These are phyloP conservation scores for Danio jaintianensis DNA, from an alignment of 2,797 vertebrate genomes.

Conservation along the genomic window DNA sequence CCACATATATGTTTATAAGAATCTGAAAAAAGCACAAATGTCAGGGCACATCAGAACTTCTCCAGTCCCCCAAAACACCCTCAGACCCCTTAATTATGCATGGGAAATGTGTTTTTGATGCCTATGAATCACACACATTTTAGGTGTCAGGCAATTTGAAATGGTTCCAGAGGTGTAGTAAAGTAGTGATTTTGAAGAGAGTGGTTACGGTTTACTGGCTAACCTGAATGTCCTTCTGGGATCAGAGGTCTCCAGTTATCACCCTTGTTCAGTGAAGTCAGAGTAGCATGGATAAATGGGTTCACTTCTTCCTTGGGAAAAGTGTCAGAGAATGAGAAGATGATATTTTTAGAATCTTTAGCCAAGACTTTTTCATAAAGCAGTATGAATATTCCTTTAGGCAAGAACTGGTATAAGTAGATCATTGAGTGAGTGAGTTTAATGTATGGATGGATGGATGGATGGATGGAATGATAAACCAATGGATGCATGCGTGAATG, in stretches of 20 bases:
- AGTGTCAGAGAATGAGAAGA: not conserved
- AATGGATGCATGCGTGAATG: no score
- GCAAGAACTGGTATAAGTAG: not conserved
- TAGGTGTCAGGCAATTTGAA: not conserved
- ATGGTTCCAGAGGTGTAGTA: not conserved
- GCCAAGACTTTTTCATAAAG: no score
- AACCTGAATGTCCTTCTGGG: conserved; percentile 97
- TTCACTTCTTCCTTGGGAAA: conserved; percentile 84
- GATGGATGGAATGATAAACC: not conserved
- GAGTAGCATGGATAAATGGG: conserved; percentile 88
- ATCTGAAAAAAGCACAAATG: no score
- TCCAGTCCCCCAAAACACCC: no score
- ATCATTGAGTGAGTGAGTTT: not conserved
- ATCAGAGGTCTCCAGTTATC: conserved; percentile 91
- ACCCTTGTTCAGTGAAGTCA: conserved; percentile 89
- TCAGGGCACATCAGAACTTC: no score
- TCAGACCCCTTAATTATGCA: not conserved
- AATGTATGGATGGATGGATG: no score
- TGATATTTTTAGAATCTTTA: no score
- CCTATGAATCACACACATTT: not conserved
- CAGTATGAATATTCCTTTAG: not conserved
- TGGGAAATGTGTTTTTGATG: conserved; percentile 5
- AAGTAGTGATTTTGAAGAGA: not conserved
- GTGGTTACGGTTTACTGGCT: conserved; percentile 7
- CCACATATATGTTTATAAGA: no score